A percentile compares a stretch with the other conserved stretches of the same genome.
Conservation (phyloP, 2,113 vertebrate species). For the human (Homo sapiens) region DNA sequence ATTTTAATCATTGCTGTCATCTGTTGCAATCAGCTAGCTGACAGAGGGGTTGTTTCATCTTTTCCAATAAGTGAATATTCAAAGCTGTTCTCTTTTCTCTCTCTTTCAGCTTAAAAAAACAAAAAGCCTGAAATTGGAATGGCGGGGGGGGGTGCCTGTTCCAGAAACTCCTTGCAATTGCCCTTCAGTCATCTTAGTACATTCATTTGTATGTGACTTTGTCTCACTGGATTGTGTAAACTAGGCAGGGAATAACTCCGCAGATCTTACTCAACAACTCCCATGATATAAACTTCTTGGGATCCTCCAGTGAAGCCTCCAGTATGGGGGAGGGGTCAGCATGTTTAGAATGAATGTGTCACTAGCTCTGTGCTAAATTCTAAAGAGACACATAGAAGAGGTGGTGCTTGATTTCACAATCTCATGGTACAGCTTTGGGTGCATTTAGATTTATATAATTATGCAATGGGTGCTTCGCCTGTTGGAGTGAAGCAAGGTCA, state of each 20-base stretch:
- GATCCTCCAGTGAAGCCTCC: background rate
- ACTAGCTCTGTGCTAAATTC: background rate
- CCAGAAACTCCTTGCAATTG: background rate
- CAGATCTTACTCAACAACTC: background rate
- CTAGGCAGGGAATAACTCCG: background rate
- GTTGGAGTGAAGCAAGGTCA: conserved; percentile 43
- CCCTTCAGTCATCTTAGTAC: background rate
- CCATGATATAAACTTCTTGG: background rate
- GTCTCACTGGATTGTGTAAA: background rate
- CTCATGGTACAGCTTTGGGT: background rate
- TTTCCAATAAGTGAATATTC: conserved; percentile 34
- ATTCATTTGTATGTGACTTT: background rate
- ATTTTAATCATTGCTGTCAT: conserved; percentile 71
- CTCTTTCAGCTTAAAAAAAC: background rate
- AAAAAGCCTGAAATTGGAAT: background rate
- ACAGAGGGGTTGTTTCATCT: conserved; percentile 47
- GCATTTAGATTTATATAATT: conserved; percentile 26
- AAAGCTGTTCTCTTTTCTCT: background rate
- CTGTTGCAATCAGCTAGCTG: conserved; percentile 64
- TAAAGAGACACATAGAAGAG: background rate
- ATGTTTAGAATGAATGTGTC: background rate
- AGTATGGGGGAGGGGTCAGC: background rate
- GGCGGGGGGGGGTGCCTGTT: background rate
- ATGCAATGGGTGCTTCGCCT: conserved; percentile 28
- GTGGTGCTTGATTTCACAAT: background rate